Conservation (phyloP, 2,888 invertebrate genomes). For the Ischnus inquisitorius region DNA sequence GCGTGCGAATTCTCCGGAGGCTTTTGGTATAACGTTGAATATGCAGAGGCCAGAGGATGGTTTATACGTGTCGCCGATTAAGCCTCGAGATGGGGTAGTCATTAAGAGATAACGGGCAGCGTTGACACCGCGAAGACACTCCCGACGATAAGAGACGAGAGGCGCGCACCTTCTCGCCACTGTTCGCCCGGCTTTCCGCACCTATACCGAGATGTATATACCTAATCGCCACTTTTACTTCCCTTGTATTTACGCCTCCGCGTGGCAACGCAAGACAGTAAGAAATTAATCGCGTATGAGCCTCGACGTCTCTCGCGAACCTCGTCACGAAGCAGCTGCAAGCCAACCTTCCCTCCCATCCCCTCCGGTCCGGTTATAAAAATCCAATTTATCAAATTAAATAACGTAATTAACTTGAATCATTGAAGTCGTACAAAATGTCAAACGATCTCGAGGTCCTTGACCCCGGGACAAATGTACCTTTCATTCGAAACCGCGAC, state of each 20-base stretch:
- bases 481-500: not conserved
- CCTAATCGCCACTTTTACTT: not conserved
- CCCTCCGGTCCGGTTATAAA: too few species aligned
- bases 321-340: slow-evolving; percentile 10
- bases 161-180: slow-evolving; percentile 39
- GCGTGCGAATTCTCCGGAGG: slow-evolving; percentile 50
- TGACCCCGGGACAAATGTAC: not conserved
- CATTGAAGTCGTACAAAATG: not conserved
- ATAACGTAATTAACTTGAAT: not conserved
- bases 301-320: not conserved
- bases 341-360: too few species aligned
- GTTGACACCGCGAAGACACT: slow-evolving; percentile 82
- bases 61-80: slow-evolving; percentile 85
- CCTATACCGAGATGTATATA: not conserved
- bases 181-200: slow-evolving; percentile 39
- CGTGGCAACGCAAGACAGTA: slow-evolving; percentile 9
- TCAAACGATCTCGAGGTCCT: not conserved
- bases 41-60: slow-evolving; percentile 83
- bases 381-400: too few species aligned
- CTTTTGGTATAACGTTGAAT: slow-evolving; percentile 77
- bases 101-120: slow-evolving; percentile 83
- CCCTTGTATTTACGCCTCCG: not conserved
- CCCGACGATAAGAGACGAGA: slow-evolving; percentile 75
- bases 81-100: slow-evolving; percentile 84
- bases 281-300: slow-evolving; percentile 19